Base-by-base conservation (phyloP, 2,888 invertebrate genomes). In the Tiliacea aurago region DNA sequence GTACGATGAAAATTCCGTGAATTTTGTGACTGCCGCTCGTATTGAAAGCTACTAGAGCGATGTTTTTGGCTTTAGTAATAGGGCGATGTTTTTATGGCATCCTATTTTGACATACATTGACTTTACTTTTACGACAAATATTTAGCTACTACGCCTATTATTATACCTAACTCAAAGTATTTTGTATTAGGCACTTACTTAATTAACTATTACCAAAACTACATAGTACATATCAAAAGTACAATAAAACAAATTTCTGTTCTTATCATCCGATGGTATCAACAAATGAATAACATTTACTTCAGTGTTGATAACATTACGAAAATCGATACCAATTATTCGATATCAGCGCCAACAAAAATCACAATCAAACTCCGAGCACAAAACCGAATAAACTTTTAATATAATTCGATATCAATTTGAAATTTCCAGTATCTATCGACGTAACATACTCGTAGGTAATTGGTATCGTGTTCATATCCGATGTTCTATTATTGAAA, bases 401-500 rank as follows among this genome's bases (percentile, higher is more conserved):
- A 81, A 76, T 76, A 74, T 80, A 70, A 80, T 83, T 86, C 74
- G 37, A 78, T 76, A 84, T 76, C 80, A 78, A 87, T 86, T 84
- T 81, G 72, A 81, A 74, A 78, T 84, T 77, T 76, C 69, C 63
- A 82, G 76, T 83, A 81, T 73, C 72, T 81, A 80, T 76, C 75
- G 75, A 75, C 37, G 71, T 75, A 78, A 82, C 59, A 47, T 73
- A 58, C 37, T 73, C 70, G 71, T 82, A 59, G 78, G 73, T 76
- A 87, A 89, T 88, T 87, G 88, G 80, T 85, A 80, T 82, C 85
- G 80, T 79, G 85, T 85, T 78, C 67, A 67, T 73, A 81, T 78
- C 73, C 66, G 68, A 73, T 71, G 77, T 73, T 86, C 70, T 81
- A 83, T 81, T 83, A 81, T 83, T 77, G 56, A 87, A 84, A 81